Evolutionary conservation across 1,140 invertebrate species (phyloP), one percentile per base, ranked within the genome.

Genomic region (Drosophila tristis): DNA sequence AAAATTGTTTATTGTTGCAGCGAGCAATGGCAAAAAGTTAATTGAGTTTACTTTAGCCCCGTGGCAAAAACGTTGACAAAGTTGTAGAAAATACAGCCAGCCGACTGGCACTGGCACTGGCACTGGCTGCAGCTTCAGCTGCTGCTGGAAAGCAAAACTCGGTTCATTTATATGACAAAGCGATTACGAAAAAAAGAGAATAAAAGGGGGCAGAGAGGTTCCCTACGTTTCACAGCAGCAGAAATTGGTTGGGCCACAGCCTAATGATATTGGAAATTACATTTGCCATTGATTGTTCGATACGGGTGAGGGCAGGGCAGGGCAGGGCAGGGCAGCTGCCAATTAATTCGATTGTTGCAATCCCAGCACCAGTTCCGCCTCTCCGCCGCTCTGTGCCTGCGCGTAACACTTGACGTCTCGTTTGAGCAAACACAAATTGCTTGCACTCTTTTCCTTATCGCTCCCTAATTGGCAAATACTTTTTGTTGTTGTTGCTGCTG

Each of bases 1-100:
- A 87, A 89, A 89, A 86, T 82, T 79, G 84, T 87, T 87, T 87
- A 87, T 87, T 87, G 84, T 87, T 73, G 74, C 74, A 57, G 58
- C 71, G 16, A 55, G 61, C 71, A 71, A 66, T 66, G 63, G 82
- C 67, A 89, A 89, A 89, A 89, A 89, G 84, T 87, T 87, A 87
- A 87, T 87, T 87, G 72, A 87, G 84, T 87, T 87, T 87, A 84
- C 79, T 84, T 89, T 87, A 58, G 72, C 84, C 68, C 11, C 59
- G 57, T 60, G 57, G 74, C 68, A 87, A 82, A 87, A 87, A 87
- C 78, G 84, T 87, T 87, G 79, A 89, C 78, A 89, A 87, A 89
- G 84, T 87, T 87, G 67, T 71, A 75, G 51, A 79, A 89, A 78
- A 76, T 78, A 72, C 66, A 66, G 76, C 44, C 53, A 15, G 58